Conservation (phyloP, 2,113 vertebrate genomes). For the Cyprinus carpio region DNA sequence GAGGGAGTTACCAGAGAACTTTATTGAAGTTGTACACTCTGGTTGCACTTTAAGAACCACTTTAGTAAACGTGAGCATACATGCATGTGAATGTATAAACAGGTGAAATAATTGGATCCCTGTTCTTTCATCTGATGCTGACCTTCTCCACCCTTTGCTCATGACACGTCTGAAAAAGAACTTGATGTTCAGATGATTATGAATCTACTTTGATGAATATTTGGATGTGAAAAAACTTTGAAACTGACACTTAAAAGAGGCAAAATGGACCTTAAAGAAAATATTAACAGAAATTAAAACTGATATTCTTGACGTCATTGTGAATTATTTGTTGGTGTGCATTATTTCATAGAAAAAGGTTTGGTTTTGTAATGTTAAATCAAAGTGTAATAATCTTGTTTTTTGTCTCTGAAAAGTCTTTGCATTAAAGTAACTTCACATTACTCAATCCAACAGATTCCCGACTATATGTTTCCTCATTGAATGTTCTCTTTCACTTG, state of each 20-base stretch:
- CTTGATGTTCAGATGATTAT: background rate
- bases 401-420: background rate
- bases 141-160: conserved; percentile 9
- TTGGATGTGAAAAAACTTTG: background rate
- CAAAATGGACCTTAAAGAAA: background rate
- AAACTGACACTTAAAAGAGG: background rate
- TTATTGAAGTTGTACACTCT: background rate
- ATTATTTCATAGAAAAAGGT: background rate
- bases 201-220: background rate
- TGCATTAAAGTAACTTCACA: background rate
- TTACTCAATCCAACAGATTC: too few relatives aligned
- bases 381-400: background rate
- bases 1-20: background rate
- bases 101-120: background rate
- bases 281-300: background rate
- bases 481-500: too few relatives aligned
- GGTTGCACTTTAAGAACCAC: background rate
- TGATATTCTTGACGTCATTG: background rate
- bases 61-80: background rate
- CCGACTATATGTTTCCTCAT: too few relatives aligned
- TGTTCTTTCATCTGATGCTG: conserved; percentile 20
- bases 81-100: conserved; percentile 7
- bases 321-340: background rate
- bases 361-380: background rate
- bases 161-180: background rate